A percentile compares a stretch with the other conserved stretches of the same genome.
Conservation (phyloP, 2,797 vertebrate genomes). For the Rallus crepitans region DNA sequence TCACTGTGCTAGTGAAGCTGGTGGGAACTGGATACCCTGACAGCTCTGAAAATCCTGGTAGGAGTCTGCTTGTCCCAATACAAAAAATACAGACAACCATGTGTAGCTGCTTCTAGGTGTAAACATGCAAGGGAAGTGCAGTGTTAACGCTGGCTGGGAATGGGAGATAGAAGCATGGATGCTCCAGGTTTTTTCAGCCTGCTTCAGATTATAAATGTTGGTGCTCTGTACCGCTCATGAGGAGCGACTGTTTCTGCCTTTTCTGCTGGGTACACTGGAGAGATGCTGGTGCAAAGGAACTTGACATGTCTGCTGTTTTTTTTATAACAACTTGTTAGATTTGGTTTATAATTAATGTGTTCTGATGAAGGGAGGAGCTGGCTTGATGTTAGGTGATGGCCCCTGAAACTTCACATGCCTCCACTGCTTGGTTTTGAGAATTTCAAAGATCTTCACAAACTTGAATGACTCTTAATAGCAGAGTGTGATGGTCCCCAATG, state of each 20-base stretch:
- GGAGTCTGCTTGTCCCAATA: background rate
- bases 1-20: background rate
- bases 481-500: background rate
- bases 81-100: background rate
- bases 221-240: background rate
- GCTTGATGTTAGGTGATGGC: background rate
- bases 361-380: background rate
- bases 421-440: background rate
- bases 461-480: background rate
- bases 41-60: background rate
- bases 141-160: background rate
- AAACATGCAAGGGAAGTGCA: background rate
- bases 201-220: background rate
- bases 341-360: background rate
- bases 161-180: background rate
- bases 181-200: background rate
- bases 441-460: background rate
- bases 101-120: background rate
- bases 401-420: background rate
- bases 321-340: background rate
- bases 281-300: background rate
- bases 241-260: background rate
- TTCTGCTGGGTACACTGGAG: background rate
- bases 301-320: background rate
- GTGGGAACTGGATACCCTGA: background rate